phyloP scores from a whole-genome alignment of 2,113 vertebrate genomes.

The Callipepla californica region DNA sequence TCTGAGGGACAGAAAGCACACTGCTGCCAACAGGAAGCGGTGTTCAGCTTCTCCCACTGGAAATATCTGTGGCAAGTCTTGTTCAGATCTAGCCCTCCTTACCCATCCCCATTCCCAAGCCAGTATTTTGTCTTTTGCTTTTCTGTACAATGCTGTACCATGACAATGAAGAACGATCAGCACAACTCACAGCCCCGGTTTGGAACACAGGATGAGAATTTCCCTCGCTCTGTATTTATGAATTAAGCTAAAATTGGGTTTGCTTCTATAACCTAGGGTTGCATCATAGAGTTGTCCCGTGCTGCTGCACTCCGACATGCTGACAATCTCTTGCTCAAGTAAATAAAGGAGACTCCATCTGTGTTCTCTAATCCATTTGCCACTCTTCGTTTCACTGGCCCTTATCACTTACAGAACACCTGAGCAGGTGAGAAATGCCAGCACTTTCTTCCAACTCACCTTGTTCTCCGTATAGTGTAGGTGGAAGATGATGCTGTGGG shows the following conservation, averaged over 20 bases:
- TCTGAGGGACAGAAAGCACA: neutral
- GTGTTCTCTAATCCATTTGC: neutral
- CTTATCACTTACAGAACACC: neutral
- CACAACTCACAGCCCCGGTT: neutral
- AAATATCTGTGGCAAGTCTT: neutral
- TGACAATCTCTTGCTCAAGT: neutral
- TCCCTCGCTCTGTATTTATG: neutral
- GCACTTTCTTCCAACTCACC: slow-evolving; percentile 77
- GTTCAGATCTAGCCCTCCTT: neutral
- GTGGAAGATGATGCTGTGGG: slow-evolving; percentile 94
- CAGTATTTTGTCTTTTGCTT: neutral
- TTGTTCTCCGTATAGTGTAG: slow-evolving; percentile 92
- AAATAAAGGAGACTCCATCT: neutral
- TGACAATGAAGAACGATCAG: neutral
- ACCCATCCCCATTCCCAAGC: neutral
- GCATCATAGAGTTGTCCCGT: neutral
- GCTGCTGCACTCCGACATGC: neutral
- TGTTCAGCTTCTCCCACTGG: neutral
- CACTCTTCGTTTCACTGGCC: neutral
- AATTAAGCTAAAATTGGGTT: neutral
- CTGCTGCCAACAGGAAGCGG: neutral
- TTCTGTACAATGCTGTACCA: neutral
- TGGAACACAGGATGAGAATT: neutral
- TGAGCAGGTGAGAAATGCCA: neutral
- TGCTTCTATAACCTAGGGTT: neutral